Evolutionary conservation across 2,113 vertebrate genomes (phyloP).

Genomic region (Butorides virescens): DNA sequence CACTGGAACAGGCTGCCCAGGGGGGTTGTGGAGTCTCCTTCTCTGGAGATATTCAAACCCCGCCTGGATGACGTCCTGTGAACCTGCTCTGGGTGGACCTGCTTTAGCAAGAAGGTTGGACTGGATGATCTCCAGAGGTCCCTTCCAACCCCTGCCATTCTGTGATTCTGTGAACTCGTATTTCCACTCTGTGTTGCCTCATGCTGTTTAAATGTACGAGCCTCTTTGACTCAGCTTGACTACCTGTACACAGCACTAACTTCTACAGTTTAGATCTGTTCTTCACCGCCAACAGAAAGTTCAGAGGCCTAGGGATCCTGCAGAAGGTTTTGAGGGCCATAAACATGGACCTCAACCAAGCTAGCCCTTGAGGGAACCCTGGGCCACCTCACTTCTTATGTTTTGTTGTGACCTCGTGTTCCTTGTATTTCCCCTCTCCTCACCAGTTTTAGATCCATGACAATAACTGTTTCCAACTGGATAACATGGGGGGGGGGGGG

Average conservation of each 20-base stretch:
- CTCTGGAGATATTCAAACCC: too few relatives aligned
- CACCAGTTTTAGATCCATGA: neutral
- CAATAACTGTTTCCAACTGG: neutral
- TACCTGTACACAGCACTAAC: neutral
- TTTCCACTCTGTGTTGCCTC: rapidly evolving
- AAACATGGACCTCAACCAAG: neutral
- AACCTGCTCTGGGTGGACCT: too few relatives aligned
- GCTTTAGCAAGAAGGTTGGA: too few relatives aligned
- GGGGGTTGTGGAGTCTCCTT: too few relatives aligned
- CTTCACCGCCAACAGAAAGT: neutral
- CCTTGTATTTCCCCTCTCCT: neutral
- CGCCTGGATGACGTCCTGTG: too few relatives aligned
- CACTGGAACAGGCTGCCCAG: too few relatives aligned
- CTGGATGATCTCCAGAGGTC: too few relatives aligned
- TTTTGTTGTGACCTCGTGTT: neutral
- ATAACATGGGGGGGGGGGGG: neutral
- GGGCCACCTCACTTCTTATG: neutral
- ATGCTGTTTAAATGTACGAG: neutral
- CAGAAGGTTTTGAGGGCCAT: neutral
- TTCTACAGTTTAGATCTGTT: neutral
- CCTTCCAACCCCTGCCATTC: too few relatives aligned
- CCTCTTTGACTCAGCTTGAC: neutral
- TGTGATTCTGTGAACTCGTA: too few relatives aligned
- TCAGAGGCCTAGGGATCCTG: neutral
- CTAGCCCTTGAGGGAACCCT: neutral